phyloP scores from a whole-genome alignment of 2,888 invertebrate genomes.

The Melanotus villosus region DNA sequence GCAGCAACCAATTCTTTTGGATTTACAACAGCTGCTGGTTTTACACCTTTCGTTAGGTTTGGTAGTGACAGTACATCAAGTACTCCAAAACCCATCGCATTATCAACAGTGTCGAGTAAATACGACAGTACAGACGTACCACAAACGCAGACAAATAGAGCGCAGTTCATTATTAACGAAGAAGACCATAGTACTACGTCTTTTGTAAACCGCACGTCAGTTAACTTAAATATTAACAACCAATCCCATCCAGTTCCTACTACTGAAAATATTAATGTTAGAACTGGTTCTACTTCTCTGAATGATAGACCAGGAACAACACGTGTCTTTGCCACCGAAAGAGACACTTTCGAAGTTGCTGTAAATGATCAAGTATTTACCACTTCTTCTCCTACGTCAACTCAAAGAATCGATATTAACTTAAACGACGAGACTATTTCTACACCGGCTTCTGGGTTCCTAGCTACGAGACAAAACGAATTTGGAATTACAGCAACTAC shows the following conservation, averaged over 20 bases:
- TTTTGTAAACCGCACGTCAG: too few species aligned
- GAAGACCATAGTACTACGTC: too few species aligned
- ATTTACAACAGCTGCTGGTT: neutral
- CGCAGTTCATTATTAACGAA: too few species aligned
- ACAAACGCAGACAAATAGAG: too few species aligned
- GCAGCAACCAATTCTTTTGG: neutral
- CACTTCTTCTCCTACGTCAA: neutral
- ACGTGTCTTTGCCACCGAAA: neutral
- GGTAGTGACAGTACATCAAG: too few species aligned
- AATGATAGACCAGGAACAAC: slow-evolving; percentile 81
- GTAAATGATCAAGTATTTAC: neutral
- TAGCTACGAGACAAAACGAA: neutral
- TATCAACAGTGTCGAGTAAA: too few species aligned
- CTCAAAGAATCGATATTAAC: neutral
- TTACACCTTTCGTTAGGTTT: neutral
- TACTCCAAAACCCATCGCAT: too few species aligned
- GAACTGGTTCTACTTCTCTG: slow-evolving; percentile 63
- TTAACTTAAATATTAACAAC: too few species aligned
- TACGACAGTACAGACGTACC: too few species aligned
- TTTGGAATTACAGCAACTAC: slow-evolving; percentile 22
- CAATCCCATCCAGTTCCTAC: too few species aligned
- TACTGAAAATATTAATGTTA: neutral
- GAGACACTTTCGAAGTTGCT: neutral
- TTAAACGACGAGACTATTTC: neutral
- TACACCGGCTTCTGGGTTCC: neutral